These are phyloP conservation scores for Echinarachnius parma DNA, from an alignment of 53 echinoderm and acorn worm species.

Conservation along the genomic window DNA sequence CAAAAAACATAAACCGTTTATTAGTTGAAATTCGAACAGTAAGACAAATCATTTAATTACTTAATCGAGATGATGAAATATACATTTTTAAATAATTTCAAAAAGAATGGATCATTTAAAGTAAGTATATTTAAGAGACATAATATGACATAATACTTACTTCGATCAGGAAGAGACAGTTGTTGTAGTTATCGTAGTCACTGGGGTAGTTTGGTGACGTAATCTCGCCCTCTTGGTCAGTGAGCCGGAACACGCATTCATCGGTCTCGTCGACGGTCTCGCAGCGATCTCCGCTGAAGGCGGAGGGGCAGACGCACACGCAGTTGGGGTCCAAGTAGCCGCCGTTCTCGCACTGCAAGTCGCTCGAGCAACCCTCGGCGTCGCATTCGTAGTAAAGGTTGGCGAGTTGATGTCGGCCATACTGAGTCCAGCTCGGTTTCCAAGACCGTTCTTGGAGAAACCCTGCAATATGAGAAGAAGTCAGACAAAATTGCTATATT, in stretches of 20 bases:
- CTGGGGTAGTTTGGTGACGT: slow-evolving; percentile 59
- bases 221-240: slow-evolving; percentile 41
- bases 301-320: slow-evolving; percentile 42
- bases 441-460: slow-evolving; percentile 52
- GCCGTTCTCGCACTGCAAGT: slow-evolving; percentile 41
- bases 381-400: slow-evolving; percentile 55
- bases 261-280: slow-evolving; percentile 10
- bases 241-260: no score
- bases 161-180: slow-evolving; percentile 53
- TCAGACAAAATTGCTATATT: no score
- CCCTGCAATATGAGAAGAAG: no score
- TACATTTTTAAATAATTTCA: no score
- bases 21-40: no score
- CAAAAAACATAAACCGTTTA: no score
- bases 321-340: slow-evolving; percentile 49
- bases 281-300: slow-evolving; percentile 47
- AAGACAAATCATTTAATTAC: no score
- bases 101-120: no score
- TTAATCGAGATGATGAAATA: no score
- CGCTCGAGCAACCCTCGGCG: slow-evolving; percentile 10
- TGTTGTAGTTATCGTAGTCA: slow-evolving; percentile 45
- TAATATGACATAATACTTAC: slow-evolving; percentile 33
- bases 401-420: slow-evolving; percentile 54
- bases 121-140: no score
- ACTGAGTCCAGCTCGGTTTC: slow-evolving; percentile 49